Evolutionary conservation across 1,140 invertebrate genomes (phyloP), one percentile per base, ranked within the genome.

Genomic region (Camponotus vicinus): DNA sequence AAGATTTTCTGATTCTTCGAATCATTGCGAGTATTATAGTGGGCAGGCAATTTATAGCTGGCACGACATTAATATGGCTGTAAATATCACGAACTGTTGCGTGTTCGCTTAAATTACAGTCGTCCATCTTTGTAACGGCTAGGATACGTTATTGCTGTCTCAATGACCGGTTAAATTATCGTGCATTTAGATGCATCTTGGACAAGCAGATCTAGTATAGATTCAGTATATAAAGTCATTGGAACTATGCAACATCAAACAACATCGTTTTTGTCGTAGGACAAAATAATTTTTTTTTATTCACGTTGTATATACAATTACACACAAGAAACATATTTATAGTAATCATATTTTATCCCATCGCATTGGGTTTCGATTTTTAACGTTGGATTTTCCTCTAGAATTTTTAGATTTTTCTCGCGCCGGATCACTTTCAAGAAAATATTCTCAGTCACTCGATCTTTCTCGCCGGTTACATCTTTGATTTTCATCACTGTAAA

Each of bases 91-190:
- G 75, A 90, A 90, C 88, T 89, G 88, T 76, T 71, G 55, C n/a
- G 49, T 85, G 86, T 90, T 87, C 84, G 80, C 70, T 83, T 76
- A 86, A 90, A 90, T 90, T 90, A 90, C 78, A 82, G 80, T 83
- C 70, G 71, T 83, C 49, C 75, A 85, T 80, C 79, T 79, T 66
- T 57, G 45, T 78, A 71, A 87, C 78, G 75, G 34, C 55, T 66
- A 27, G 45, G 64, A 75, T 78, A 76, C 71, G 83, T 89, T 83
- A 83, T 83, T 83, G 40, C 59, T 18, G 69, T 75, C 69, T 73
- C 79, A 27, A 83, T 83, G 79, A 83, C 69, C 79, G 55, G n/a
- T 75, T 73, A 49, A 73, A 75, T 80, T 34, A 45, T 80, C 77
- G 45, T 55, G 21, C 69, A 61, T 59, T 82, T 82, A 82, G 40